Evolutionary conservation across 2,888 invertebrate species (phyloP), one percentile per base, ranked within the genome.

Genomic region (Altica lythri): DNA sequence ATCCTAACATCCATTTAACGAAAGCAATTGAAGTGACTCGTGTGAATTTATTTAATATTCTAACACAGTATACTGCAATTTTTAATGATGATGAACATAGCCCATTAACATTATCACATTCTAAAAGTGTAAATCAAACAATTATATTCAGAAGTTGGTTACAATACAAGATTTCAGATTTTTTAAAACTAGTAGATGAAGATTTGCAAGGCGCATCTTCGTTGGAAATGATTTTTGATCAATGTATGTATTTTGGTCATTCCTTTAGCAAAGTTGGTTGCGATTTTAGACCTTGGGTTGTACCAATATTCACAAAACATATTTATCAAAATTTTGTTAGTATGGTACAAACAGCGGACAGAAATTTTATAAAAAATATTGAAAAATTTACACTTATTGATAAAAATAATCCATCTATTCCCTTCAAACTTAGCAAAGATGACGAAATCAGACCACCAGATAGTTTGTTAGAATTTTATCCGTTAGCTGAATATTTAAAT

Each of bases 221-320:
- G 6, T 83, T 95, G 53, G 92, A 95, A 71, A 90, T 94, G 0
- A 81, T 95, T 30, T 78, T 95, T 45, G 94, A 92, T 5, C 96
- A 96, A 71, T 94, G 94, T 75, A 95, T 96, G 90, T 97, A 96
- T 77, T 92, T 97, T 69, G 95, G 95, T 4, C 79, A 95, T 47
- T 95, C 95, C 0, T 94, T 97, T 71, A 93, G 95, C 62, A 84
- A 95, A 70, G 92, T 96, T 1, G 96, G 96, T 0, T 92, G 92
- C 1, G 97, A 97, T 76, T 94, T 97, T 76, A 83, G 96, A 58
- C 86, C 88, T 16, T 81, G 91, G 2, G 80, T 91, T 71, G 85
- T 88, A 0, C 89, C 90, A 6, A 82, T 91, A 46, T 92, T 92
- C 68, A 81, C 86, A 1, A 82, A 83, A 59, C 83, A 85, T 13